Evolutionary conservation across 2,113 vertebrate genomes (phyloP).

Genomic region (Chauna torquata): DNA sequence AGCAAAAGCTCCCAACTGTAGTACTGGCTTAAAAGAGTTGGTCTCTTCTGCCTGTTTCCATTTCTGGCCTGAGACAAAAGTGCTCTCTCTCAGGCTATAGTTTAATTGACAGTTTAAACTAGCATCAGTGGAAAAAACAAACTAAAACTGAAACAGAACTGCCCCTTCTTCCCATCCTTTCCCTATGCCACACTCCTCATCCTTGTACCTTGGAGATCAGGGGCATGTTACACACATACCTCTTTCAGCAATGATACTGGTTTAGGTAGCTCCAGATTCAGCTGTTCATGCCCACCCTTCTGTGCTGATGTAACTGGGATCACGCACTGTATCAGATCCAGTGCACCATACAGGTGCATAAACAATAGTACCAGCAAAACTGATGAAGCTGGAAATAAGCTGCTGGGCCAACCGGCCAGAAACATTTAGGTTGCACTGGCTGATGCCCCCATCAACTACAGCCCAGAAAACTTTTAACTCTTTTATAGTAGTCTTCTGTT

Average conservation of each 20-base stretch:
- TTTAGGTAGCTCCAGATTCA: background rate
- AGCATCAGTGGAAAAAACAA: background rate
- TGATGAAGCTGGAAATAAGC: background rate
- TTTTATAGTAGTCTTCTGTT: background rate
- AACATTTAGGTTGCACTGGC: background rate
- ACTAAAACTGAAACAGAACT: background rate
- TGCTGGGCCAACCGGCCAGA: background rate
- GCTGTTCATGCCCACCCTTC: background rate
- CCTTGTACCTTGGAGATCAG: background rate
- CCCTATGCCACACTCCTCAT: background rate
- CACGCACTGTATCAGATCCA: background rate
- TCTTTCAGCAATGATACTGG: fast-evolving
- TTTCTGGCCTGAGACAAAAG: background rate
- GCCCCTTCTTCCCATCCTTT: background rate
- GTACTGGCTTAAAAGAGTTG: background rate
- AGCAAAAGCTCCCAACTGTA: background rate
- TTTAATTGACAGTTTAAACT: background rate
- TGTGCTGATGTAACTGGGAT: background rate
- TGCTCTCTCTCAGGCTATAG: background rate
- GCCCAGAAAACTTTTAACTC: background rate
- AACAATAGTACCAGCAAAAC: background rate
- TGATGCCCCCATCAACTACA: background rate
- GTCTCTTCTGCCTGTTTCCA: background rate
- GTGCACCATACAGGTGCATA: background rate
- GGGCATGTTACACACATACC: background rate